These are phyloP conservation scores for Hydrolagus affinis DNA, from an alignment of 2,113 vertebrate genomes.

Conservation along the genomic window DNA sequence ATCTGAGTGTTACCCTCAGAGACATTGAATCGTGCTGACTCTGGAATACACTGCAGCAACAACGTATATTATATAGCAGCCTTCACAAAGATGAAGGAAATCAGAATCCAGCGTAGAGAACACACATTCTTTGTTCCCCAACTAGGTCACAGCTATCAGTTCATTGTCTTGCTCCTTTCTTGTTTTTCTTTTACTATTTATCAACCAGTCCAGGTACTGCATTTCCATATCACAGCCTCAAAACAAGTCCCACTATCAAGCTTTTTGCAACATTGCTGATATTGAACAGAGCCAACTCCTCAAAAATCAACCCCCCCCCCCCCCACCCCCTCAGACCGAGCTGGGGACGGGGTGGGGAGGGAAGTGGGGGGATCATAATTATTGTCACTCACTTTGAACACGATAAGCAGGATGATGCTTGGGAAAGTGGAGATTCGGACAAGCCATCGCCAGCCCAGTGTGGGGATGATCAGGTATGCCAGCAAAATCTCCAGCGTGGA, in stretches of 20 bases:
- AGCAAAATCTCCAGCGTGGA: conserved; percentile 80
- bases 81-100: neutral
- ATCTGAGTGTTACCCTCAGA: conserved; percentile 64
- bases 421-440: conserved; percentile 77
- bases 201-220: neutral
- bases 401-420: conserved; percentile 69
- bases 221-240: neutral
- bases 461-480: conserved; percentile 74
- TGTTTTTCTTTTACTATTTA: too few relatives aligned
- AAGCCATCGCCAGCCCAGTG: conserved; percentile 85
- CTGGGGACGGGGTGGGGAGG: too few relatives aligned
- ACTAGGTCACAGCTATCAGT: neutral
- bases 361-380: too few relatives aligned
- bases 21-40: conserved; percentile 76
- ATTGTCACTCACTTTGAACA: conserved; percentile 65
- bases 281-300: neutral
- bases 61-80: neutral
- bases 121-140: conserved; percentile 7
- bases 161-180: neutral
- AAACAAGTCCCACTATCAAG: neutral
- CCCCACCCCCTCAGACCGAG: too few relatives aligned
- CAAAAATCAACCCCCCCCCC: too few relatives aligned
- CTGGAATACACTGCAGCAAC: conserved; percentile 77
- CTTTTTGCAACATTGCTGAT: neutral
- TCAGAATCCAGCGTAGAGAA: neutral